Evolutionary conservation across 2,888 invertebrate species (phyloP).

Genomic region (Spicauda simplicius): DNA sequence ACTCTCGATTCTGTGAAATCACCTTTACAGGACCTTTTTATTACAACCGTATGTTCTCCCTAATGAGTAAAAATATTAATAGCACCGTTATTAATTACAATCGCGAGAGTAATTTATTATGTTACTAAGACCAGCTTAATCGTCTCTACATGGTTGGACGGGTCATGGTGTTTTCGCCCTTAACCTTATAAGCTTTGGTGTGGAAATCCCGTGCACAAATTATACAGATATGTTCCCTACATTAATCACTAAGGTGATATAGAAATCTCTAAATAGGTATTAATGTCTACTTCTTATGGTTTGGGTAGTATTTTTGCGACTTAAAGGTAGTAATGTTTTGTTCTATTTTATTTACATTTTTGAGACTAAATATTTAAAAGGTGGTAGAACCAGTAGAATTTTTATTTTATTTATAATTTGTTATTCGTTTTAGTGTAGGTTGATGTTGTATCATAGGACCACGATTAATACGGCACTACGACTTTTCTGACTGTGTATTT

Average conservation of each 20-base stretch:
- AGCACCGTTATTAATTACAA: conserved; percentile 51
- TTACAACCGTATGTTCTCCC: conserved; percentile 43
- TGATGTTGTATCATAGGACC: no score
- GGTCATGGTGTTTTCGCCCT: conserved; percentile 24
- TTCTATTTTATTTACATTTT: neutral
- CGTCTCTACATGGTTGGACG: conserved; percentile 13
- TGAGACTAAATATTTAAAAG: no score
- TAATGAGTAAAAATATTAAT: conserved; percentile 56
- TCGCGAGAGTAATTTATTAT: conserved; percentile 49
- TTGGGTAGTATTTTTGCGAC: neutral
- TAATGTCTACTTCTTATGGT: neutral
- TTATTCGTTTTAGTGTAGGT: no score
- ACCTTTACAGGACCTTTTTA: conserved; percentile 40
- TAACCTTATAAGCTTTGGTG: conserved; percentile 19
- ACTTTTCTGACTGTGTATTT: no score
- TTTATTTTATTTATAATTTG: no score
- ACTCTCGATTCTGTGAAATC: conserved; percentile 3
- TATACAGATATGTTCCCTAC: neutral
- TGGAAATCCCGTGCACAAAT: conserved; percentile 14
- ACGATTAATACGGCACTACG: no score
- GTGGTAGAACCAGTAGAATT: no score
- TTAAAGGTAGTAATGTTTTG: neutral
- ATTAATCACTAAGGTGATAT: neutral
- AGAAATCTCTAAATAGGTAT: neutral
- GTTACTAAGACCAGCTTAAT: conserved; percentile 46